Conservation (phyloP, 1,140 invertebrate genomes). For the Heliconius eleuchia region DNA sequence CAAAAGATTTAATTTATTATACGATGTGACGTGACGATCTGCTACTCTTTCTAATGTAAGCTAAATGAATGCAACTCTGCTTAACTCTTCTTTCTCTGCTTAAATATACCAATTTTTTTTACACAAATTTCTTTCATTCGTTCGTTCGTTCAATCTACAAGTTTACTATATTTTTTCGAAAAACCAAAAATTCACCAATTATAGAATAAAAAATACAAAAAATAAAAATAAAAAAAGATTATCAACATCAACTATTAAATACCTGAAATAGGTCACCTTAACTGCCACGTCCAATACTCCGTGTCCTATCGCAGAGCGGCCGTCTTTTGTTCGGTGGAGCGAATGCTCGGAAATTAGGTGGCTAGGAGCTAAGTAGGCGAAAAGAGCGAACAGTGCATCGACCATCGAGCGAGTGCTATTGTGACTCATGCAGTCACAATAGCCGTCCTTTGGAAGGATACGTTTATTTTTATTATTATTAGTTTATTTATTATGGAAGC, state of each 20-base stretch:
- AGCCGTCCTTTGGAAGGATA: background rate
- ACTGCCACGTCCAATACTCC: slow-evolving; percentile 17
- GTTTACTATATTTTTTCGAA: background rate
- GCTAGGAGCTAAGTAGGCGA: slow-evolving; percentile 17
- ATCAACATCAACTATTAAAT: slow-evolving; percentile 5
- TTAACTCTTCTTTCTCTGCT: no score
- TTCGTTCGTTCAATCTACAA: no score
- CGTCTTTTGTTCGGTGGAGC: slow-evolving; percentile 26
- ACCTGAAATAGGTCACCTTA: slow-evolving; percentile 27
- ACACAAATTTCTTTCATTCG: no score
- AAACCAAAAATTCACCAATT: background rate
- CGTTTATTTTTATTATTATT: no score
- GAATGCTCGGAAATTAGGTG: slow-evolving; percentile 27
- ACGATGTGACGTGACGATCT: no score
- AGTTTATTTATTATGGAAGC: no score
- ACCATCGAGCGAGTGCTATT: background rate
- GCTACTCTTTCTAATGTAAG: no score
- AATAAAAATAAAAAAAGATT: background rate
- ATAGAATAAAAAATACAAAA: background rate
- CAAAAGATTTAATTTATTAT: no score
- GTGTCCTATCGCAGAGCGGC: slow-evolving; percentile 30
- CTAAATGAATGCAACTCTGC: no score
- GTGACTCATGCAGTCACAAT: background rate
- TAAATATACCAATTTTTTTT: no score
- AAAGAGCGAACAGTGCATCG: background rate